Evolutionary conservation across 2,888 invertebrate species (phyloP), one percentile per base, ranked within the genome.

Genomic region (Cosmorhoe ocellata): DNA sequence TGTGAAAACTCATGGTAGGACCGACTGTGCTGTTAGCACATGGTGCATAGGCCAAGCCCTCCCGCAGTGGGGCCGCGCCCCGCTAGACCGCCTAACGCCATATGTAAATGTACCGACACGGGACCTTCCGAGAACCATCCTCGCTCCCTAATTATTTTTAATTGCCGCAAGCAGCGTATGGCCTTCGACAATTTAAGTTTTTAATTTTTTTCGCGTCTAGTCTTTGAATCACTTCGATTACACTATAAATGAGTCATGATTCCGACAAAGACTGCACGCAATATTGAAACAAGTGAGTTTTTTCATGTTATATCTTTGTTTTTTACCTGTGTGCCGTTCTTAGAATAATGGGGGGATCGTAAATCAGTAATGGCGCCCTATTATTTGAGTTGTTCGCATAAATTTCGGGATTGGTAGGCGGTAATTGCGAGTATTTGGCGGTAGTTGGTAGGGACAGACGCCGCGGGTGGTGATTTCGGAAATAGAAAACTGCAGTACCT

Each of bases 141-240:
- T 80, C 67, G 79, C 69, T 81, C 86, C 86, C 89, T 88, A 89
- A 90, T 90, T 89, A 90, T 90, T 90, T 90, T 90, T 90, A 90
- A 90, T 90, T 90, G 89, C 88, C 84, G 81, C 84, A 76, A 82
- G 79, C 73, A 67, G 76, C 71, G 69, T 75, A 76, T 81, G 85
- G 84, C 87, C 88, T 87, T 86, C 85, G 79, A 79, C 79, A 83
- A 81, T 81, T 79, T 71, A 74, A 76, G 67, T 72, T 76, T 80
- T 71, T 70, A 74, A 74, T 84, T 88, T 88, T 86, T 88, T 88
- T 84, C 81, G 81, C 83, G 88, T 88, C 88, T 88, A 88, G 87
- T 78, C 75, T 70, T 74, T 75, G 82, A 77, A 79, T 83, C 83
- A 80, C 71, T 54, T 76, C 77, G 81, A 81, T 82, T 84, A 79